Base-by-base conservation (phyloP, 2,113 vertebrate genomes). In the Pavo muticus region DNA sequence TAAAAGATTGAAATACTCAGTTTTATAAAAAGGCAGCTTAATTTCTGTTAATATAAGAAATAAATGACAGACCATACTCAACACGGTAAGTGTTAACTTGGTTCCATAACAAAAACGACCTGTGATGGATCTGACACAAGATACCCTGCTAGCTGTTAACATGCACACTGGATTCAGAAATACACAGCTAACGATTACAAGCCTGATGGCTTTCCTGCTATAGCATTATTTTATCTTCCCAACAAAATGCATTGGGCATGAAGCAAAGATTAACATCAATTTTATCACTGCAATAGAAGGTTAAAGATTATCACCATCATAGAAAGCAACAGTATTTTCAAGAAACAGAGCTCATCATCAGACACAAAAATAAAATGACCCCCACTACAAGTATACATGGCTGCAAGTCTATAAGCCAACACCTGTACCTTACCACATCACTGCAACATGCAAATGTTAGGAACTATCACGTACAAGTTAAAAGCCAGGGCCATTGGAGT, bases 1-100 rank as follows among this genome's bases (percentile, higher is more conserved):
- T 9, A 95, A 98, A 98, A 96, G 96, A 97, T 95, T 93, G 97
- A 97, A 97, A 98, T 94, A 96, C 94, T 97, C 93, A 97, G 60
- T 93, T 96, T 95, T 95, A 96, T 94, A 91, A 86, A 96, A 97
- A 98, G 87, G 94, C 88, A 98, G 93, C 92, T 96, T 97, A 97
- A 89, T 65, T 39, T 87, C 47, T 74, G 48, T 78, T 94, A 96
- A 89, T 70, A 87, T 91, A 93, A 90, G 52, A 90, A 35, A 57
- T 16, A 70, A 67, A 95, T 40, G 87, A 96, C 56, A 92, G 64
- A 74, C 59, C 59, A 75, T 63, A 94, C 77, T 94, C 81, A 88
- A 96, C 86, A 92, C 63, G 70, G 95, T 61, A 91, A 88, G 80
- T n/a, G 54, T 37, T 95, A 94, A 84, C 40, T 95, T 82, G 80